A percentile compares a stretch with the other conserved stretches of the same genome.
phyloP scores from a whole-genome alignment of 1,140 invertebrate genomes.

The Kradibia gibbosae region DNA sequence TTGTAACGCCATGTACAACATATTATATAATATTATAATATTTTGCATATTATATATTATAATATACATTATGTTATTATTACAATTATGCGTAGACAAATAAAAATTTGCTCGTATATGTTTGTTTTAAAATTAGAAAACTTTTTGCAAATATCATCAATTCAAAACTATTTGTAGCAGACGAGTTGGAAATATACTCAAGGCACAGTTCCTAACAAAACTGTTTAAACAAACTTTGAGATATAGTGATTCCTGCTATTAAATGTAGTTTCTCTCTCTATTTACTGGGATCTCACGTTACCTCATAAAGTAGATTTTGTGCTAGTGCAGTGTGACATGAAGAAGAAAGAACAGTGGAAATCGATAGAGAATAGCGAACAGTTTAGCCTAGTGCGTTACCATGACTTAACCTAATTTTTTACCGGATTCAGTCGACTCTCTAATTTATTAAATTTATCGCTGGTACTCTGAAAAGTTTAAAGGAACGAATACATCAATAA shows the following conservation, averaged over 20 bases:
- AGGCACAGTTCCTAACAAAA: neutral
- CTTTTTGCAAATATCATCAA: too few relatives aligned
- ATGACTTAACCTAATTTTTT: slow-evolving; percentile 30
- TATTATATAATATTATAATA: too few relatives aligned
- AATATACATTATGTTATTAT: too few relatives aligned
- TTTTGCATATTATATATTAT: too few relatives aligned
- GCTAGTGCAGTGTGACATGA: neutral
- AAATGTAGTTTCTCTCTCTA: too few relatives aligned
- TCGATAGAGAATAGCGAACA: slow-evolving; percentile 24
- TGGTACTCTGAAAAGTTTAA: too few relatives aligned
- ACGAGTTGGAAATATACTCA: neutral
- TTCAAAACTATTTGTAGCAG: neutral
- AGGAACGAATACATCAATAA: too few relatives aligned
- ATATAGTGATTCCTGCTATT: neutral
- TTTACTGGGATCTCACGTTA: neutral
- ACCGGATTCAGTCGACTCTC: neutral
- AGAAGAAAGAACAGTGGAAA: slow-evolving; percentile 9
- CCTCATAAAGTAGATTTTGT: neutral
- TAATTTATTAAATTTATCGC: neutral
- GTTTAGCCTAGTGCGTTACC: slow-evolving; percentile 4
- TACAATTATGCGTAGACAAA: too few relatives aligned
- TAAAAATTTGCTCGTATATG: too few relatives aligned
- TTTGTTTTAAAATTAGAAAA: too few relatives aligned
- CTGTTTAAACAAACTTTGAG: neutral
- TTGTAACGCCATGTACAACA: too few relatives aligned